phyloP scores from a whole-genome alignment of 2,888 invertebrate species.

The Pyrochroa serraticornis region DNA sequence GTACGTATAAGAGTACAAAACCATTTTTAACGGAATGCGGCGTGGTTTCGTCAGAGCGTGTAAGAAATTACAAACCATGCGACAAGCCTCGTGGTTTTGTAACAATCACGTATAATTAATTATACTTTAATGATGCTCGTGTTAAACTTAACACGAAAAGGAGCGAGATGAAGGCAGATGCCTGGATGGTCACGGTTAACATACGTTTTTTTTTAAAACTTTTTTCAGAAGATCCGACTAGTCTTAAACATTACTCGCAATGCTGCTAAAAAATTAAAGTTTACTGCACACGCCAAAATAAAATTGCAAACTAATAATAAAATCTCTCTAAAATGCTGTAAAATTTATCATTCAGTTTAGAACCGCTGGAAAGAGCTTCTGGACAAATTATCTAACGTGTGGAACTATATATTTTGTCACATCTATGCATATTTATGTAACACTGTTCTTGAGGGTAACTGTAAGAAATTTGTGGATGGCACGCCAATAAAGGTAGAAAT shows the following conservation, averaged over 20 bases:
- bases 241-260: background rate
- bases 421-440: too few relatives aligned
- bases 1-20: slow-evolving; percentile 1
- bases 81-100: slow-evolving; percentile 47
- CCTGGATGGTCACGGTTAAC: slow-evolving; percentile 16
- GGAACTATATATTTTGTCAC: too few relatives aligned
- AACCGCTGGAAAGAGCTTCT: too few relatives aligned
- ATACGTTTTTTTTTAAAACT: slow-evolving; percentile 4
- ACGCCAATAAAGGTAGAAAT: too few relatives aligned
- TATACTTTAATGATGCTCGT: slow-evolving; percentile 48
- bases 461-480: too few relatives aligned
- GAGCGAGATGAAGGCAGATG: slow-evolving; percentile 23
- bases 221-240: background rate
- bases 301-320: too few relatives aligned
- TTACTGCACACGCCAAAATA: too few relatives aligned
- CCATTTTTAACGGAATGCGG: slow-evolving; percentile 14
- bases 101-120: slow-evolving; percentile 51
- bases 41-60: slow-evolving; percentile 30
- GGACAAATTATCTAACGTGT: too few relatives aligned
- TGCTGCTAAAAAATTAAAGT: too few relatives aligned
- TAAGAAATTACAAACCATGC: slow-evolving; percentile 46
- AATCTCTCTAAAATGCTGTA: too few relatives aligned
- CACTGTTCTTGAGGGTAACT: too few relatives aligned
- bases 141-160: slow-evolving; percentile 24
- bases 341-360: too few relatives aligned